Conservation (phyloP, 2,888 invertebrate genomes). For the Rhyacophila evoluta region DNA sequence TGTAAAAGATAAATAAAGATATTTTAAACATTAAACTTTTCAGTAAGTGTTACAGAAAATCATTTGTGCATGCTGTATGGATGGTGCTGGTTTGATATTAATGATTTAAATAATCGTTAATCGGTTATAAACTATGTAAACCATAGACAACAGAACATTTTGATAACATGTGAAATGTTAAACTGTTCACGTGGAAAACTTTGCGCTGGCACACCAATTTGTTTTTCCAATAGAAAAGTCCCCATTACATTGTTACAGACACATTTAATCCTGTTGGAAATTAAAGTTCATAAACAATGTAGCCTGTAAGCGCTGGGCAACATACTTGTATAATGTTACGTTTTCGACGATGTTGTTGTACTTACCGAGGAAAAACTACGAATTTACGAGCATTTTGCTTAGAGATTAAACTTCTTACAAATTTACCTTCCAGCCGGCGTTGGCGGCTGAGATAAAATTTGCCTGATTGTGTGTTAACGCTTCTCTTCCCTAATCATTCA, state of each 20-base stretch:
- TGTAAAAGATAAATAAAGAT: too few relatives aligned
- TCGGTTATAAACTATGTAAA: too few relatives aligned
- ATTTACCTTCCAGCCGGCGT: background rate
- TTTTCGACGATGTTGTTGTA: slow-evolving; percentile 25
- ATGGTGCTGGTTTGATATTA: too few relatives aligned
- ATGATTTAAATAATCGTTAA: too few relatives aligned
- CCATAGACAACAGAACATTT: too few relatives aligned
- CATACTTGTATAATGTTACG: slow-evolving; percentile 31
- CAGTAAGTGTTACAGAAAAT: too few relatives aligned
- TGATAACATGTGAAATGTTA: too few relatives aligned
- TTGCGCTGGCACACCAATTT: background rate
- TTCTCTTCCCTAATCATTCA: too few relatives aligned
- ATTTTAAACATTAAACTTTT: too few relatives aligned
- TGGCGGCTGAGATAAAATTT: slow-evolving; percentile 1
- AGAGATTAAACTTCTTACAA: slow-evolving; percentile 23
- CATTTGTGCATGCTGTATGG: too few relatives aligned
- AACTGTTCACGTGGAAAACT: too few relatives aligned
- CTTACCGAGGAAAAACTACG: slow-evolving; percentile 34
- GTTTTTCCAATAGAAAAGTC: background rate
- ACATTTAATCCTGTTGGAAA: slow-evolving; percentile 42
- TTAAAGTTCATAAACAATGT: slow-evolving; percentile 50
- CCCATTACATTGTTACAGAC: slow-evolving; percentile 33
- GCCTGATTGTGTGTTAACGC: background rate
- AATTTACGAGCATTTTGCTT: slow-evolving; percentile 43
- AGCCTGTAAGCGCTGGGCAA: slow-evolving; percentile 29